These are phyloP conservation scores for Ctenosaura bakeri DNA, from an alignment of 2,797 vertebrate genomes.

Conservation along the genomic window DNA sequence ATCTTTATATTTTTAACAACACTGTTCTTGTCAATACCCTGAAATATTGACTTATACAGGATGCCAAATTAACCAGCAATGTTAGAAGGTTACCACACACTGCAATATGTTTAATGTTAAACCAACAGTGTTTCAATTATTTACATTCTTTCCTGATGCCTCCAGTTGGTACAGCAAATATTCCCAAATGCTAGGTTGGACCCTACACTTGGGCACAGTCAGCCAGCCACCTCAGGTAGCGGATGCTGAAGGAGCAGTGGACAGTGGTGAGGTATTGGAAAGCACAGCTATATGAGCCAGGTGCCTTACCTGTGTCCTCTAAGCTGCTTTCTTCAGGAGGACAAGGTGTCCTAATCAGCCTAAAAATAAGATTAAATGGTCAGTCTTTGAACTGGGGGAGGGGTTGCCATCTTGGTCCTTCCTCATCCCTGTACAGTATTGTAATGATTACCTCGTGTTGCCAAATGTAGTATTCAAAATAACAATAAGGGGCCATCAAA, in stretches of 20 bases:
- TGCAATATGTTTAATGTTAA: background rate
- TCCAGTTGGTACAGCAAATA: background rate
- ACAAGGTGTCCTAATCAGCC: no score
- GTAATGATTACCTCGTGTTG: background rate
- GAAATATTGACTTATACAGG: background rate
- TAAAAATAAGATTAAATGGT: background rate
- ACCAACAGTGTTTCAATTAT: background rate
- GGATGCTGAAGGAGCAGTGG: background rate
- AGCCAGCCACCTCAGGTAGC: background rate
- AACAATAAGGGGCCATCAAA: no score
- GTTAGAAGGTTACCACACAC: background rate
- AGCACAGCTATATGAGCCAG: no score
- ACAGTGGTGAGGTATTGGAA: no score
- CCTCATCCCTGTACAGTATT: background rate
- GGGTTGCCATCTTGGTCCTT: no score
- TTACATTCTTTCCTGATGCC: background rate
- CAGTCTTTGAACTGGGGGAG: no score
- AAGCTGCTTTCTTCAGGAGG: no score
- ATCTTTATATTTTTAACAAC: background rate
- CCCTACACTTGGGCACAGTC: background rate
- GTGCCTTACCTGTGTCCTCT: no score
- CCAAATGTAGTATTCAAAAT: no score
- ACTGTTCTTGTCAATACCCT: background rate
- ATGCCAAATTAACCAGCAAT: background rate
- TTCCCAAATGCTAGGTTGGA: background rate